Evolutionary conservation across 2,113 vertebrate species (phyloP).

Genomic region (Xenopus laevis): DNA sequence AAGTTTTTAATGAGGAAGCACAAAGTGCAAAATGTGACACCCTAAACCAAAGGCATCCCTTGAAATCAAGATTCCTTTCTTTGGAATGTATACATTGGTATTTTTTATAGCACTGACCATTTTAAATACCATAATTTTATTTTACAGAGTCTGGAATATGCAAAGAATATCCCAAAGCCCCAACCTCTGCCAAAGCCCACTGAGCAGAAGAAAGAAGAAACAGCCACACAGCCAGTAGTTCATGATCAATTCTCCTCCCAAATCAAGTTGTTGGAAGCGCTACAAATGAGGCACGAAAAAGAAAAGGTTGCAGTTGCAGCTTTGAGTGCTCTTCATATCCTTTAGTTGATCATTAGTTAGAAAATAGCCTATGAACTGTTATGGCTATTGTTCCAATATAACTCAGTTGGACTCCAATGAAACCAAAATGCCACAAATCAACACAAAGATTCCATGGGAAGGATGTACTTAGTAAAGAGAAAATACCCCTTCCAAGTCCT

Average conservation of each 20-base stretch:
- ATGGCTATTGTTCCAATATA: too few relatives aligned
- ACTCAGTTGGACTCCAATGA: too few relatives aligned
- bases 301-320: constrained; percentile 77
- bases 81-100: too few relatives aligned
- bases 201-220: constrained; percentile 42
- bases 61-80: too few relatives aligned
- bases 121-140: constrained; percentile 13
- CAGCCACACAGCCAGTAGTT: constrained; percentile 32
- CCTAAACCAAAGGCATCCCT: too few relatives aligned
- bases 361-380: background rate
- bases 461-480: too few relatives aligned
- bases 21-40: too few relatives aligned
- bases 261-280: constrained; percentile 63
- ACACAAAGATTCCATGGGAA: too few relatives aligned
- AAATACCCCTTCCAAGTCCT: too few relatives aligned
- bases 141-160: constrained; percentile 82
- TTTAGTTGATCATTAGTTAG: constrained; percentile 41
- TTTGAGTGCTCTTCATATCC: constrained; percentile 64
- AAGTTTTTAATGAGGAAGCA: too few relatives aligned
- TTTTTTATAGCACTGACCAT: too few relatives aligned
- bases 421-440: too few relatives aligned
- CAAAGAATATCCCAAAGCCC: constrained; percentile 79
- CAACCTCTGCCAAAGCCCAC: constrained; percentile 33
- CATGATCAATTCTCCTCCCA: constrained; percentile 52
- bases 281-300: constrained; percentile 74